Conservation (phyloP, 2,888 invertebrate genomes). For the Spialia ferax region DNA sequence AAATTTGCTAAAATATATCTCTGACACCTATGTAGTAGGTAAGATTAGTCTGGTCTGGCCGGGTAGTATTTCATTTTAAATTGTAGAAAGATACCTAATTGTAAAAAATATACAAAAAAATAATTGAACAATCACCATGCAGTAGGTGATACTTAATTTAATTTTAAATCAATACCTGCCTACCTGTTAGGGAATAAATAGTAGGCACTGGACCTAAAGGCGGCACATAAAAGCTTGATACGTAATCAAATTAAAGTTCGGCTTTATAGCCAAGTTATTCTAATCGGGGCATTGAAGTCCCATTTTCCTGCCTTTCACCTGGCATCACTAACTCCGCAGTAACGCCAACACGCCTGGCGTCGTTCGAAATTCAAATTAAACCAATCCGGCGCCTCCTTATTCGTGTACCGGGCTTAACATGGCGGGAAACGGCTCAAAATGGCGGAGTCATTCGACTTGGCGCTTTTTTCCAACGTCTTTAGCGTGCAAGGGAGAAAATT, state of each 20-base stretch:
- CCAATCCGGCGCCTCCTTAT: slow-evolving; percentile 86
- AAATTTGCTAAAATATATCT: no score
- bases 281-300: slow-evolving; percentile 12
- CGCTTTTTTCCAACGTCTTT: slow-evolving; percentile 85
- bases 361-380: slow-evolving; percentile 86
- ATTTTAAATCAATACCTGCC: no score
- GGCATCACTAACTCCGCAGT: slow-evolving; percentile 34
- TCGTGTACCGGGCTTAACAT: slow-evolving; percentile 84
- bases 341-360: slow-evolving; percentile 62
- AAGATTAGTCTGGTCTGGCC: no score
- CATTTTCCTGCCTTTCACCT: slow-evolving; percentile 18
- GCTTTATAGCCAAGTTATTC: not conserved
- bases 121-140: no score
- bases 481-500: slow-evolving; percentile 86
- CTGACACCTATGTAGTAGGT: no score
- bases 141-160: no score
- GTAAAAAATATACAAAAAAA: no score
- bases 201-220: not conserved
- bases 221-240: no score
- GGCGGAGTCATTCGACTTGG: slow-evolving; percentile 85
- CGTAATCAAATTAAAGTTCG: not conserved
- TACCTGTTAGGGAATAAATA: no score
- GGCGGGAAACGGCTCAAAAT: slow-evolving; percentile 81
- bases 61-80: no score
- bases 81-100: no score